A percentile compares a stretch with the other conserved stretches of the same genome.
These are phyloP conservation scores for Incurvaria masculella DNA, from an alignment of 2,888 invertebrate genomes.

Conservation along the genomic window DNA sequence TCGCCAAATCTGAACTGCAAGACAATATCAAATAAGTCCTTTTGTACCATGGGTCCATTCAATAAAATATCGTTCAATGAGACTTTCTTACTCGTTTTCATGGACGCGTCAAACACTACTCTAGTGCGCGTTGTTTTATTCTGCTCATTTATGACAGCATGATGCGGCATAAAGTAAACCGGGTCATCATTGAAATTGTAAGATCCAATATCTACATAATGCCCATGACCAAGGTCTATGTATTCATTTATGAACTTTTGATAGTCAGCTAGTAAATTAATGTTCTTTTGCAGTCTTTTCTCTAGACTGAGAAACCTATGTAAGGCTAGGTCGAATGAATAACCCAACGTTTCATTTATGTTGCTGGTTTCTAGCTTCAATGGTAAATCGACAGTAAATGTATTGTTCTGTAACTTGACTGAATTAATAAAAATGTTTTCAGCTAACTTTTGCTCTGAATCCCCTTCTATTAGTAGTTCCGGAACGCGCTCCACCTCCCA, in stretches of 20 bases:
- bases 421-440: too few species aligned
- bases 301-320: background rate
- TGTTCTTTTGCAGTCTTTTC: slow-evolving; percentile 8
- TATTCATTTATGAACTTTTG: slow-evolving; percentile 10
- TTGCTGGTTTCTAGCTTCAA: background rate
- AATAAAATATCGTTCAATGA: slow-evolving; percentile 9
- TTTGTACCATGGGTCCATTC: slow-evolving; percentile 12
- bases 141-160: slow-evolving; percentile 8
- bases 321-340: background rate
- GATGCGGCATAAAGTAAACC: slow-evolving; percentile 8
- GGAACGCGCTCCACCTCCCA: too few species aligned
- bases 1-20: slow-evolving; percentile 11
- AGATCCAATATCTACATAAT: slow-evolving; percentile 3
- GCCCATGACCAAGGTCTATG: slow-evolving; percentile 9
- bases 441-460: too few species aligned
- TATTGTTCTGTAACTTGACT: too few species aligned
- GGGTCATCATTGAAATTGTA: slow-evolving; percentile 7
- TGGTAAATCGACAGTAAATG: background rate
- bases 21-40: slow-evolving; percentile 14
- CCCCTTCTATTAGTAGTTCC: too few species aligned
- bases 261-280: slow-evolving; percentile 5
- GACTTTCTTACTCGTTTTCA: slow-evolving; percentile 7
- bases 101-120: slow-evolving; percentile 8
- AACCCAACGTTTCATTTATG: background rate
- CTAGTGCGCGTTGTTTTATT: slow-evolving; percentile 3